phyloP scores from a whole-genome alignment of 2,888 invertebrate species.

The Acanthosepion pharaonis region DNA sequence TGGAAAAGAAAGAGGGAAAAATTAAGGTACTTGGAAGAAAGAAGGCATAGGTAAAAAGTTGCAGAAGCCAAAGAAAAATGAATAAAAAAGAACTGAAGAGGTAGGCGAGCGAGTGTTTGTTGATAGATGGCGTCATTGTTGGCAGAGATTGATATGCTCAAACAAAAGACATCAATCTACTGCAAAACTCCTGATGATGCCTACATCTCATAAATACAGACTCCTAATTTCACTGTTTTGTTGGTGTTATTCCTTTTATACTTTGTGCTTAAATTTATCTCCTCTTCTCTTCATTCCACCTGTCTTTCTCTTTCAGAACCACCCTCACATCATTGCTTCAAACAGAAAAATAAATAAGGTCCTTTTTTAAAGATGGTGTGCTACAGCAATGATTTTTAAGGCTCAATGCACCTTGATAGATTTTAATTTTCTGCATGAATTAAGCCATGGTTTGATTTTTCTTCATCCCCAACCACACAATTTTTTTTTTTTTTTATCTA shows the following conservation, averaged over 20 bases:
- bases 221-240: not conserved
- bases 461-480: not conserved
- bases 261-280: not conserved
- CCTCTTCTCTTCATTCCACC: not conserved
- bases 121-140: not conserved
- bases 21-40: not conserved
- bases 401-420: not conserved
- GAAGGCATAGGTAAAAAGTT: not conserved
- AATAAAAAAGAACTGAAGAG: not conserved
- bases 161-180: not conserved
- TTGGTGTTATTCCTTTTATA: not conserved
- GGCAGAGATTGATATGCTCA: not conserved
- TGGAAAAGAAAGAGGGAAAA: not conserved
- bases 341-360: not conserved
- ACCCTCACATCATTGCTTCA: not conserved
- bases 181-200: not conserved
- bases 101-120: not conserved
- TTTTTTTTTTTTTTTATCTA: not conserved
- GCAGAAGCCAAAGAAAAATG: not conserved
- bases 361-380: not conserved
- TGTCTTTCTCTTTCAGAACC: not conserved
- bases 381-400: not conserved
- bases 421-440: conserved; percentile 33
- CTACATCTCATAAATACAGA: not conserved
- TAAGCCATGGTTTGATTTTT: conserved; percentile 13